Conservation (phyloP, 1,140 invertebrate species). For the Cotesia chilonis region DNA sequence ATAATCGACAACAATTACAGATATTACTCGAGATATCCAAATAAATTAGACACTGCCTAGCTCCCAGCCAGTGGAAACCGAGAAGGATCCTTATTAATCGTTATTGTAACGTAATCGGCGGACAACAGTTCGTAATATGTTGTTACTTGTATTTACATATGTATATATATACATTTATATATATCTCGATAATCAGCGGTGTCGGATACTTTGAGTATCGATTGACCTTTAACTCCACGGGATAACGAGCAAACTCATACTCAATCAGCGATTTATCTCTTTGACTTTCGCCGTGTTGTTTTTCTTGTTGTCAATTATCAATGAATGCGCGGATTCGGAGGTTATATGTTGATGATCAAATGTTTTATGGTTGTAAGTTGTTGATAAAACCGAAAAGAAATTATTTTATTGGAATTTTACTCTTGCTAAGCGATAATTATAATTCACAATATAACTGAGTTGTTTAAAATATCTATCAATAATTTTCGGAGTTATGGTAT, state of each 20-base stretch:
- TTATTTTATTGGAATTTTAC: no score
- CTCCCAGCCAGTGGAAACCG: constrained; percentile 20
- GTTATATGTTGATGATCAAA: no score
- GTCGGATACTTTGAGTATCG: constrained; percentile 34
- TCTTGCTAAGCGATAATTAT: no score
- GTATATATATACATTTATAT: no score
- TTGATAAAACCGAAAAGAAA: no score
- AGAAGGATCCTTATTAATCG: constrained; percentile 24
- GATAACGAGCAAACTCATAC: constrained; percentile 29
- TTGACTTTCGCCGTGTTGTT: background rate
- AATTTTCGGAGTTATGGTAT: no score
- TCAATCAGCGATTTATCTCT: constrained; percentile 20
- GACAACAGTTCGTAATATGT: constrained; percentile 28
- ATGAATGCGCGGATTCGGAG: no score
- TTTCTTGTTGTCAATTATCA: no score
- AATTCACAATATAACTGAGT: no score
- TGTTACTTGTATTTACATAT: no score
- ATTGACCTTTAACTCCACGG: constrained; percentile 32
- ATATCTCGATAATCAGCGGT: constrained; percentile 32
- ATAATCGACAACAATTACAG: constrained; percentile 33
- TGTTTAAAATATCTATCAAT: no score
- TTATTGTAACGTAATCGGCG: constrained; percentile 34
- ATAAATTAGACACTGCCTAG: background rate
- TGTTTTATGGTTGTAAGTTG: no score
- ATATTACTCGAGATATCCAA: background rate